Evolutionary conservation across 1,140 invertebrate genomes (phyloP).

Genomic region (Choristoneura fumiferana): DNA sequence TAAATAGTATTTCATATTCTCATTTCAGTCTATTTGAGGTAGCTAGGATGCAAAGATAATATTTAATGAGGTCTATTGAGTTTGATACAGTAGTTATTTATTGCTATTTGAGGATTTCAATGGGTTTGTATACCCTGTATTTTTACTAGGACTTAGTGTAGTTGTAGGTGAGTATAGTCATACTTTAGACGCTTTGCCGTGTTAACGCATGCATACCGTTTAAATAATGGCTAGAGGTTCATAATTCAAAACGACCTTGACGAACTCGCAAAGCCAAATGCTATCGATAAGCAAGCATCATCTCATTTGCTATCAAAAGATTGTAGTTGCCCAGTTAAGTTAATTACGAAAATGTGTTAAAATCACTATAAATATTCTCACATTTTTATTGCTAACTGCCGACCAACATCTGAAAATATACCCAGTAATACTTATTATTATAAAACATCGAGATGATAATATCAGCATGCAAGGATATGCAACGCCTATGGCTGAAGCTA

Average conservation of each 20-base stretch:
- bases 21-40: conserved; percentile 59
- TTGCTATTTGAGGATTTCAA: conserved; percentile 46
- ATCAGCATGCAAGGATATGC: background rate
- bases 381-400: background rate
- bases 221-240: conserved; percentile 17
- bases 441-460: conserved; percentile 11
- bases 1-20: conserved; percentile 48
- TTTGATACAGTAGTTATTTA: conserved; percentile 66
- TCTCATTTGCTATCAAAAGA: background rate
- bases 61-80: conserved; percentile 44
- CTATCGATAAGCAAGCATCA: background rate
- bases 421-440: background rate
- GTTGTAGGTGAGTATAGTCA: conserved; percentile 58
- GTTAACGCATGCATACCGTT: conserved; percentile 46
- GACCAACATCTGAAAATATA: background rate
- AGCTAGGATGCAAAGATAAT: conserved; percentile 61
- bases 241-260: no score
- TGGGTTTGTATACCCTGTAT: conserved; percentile 62
- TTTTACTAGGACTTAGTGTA: conserved; percentile 60
- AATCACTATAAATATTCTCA: background rate
- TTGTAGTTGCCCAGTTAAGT: background rate
- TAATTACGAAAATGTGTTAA: background rate
- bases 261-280: no score
- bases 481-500: conserved; percentile 1
- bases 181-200: conserved; percentile 69